phyloP scores from a whole-genome alignment of 37 sponge, comb jelly and placozoan species.

The Sycon ciliatum region DNA sequence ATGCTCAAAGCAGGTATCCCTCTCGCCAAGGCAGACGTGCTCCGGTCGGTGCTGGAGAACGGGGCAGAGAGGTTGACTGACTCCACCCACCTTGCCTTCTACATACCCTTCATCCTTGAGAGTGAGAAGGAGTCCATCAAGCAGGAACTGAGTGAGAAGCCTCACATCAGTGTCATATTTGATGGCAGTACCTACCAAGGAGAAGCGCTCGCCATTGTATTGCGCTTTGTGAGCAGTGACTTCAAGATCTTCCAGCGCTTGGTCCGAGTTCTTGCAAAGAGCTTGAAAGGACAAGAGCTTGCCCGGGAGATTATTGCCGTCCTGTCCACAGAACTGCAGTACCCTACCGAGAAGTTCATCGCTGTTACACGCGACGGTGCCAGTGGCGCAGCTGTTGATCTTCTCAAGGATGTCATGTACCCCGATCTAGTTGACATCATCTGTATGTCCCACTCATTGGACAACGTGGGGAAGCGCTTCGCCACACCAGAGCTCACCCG shows the following conservation, averaged over 20 bases:
- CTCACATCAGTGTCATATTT: slow-evolving; percentile 37
- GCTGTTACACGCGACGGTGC: no score
- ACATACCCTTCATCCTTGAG: slow-evolving; percentile 16
- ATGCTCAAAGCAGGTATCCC: slow-evolving; percentile 36
- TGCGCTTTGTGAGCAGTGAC: slow-evolving; percentile 23
- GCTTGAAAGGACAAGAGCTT: slow-evolving; percentile 17
- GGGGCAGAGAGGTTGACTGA: slow-evolving; percentile 23
- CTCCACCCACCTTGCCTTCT: background rate
- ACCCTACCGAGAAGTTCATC: no score
- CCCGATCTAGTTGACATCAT: no score
- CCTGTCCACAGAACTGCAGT: no score
- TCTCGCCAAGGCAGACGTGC: slow-evolving; percentile 16
- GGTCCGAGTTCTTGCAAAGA: slow-evolving; percentile 21
- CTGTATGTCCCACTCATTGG: no score
- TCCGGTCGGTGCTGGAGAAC: slow-evolving; percentile 26
- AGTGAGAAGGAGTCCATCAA: slow-evolving; percentile 16
- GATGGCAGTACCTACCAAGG: slow-evolving; percentile 41
- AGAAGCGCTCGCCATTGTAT: slow-evolving; percentile 33
- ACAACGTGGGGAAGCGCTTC: no score
- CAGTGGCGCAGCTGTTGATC: no score
- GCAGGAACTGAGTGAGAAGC: slow-evolving; percentile 20
- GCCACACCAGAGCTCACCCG: no score
- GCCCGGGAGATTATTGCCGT: no score
- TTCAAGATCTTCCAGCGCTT: slow-evolving; percentile 27
- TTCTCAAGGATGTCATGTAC: no score